Percentiles rank a stretch among this genome's conserved stretches.
Conservation (phyloP, 2,797 vertebrate species). For the Rachycentron canadum region DNA sequence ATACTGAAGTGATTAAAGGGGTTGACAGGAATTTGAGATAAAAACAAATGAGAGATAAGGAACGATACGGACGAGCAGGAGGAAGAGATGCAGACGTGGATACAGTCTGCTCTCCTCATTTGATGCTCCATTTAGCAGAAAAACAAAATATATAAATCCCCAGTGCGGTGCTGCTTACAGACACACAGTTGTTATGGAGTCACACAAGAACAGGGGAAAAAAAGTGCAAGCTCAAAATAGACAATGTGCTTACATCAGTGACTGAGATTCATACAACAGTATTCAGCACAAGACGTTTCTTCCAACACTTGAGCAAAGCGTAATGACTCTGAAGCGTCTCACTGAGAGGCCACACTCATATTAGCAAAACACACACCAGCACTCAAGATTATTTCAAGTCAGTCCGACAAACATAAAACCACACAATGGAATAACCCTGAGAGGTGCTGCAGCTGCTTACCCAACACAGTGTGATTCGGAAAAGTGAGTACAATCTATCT, state of each 20-base stretch:
- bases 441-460: constrained; percentile 26
- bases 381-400: constrained; percentile 11
- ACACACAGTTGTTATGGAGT: constrained; percentile 38
- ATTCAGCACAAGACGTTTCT: constrained; percentile 29
- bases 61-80: constrained; percentile 1
- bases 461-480: constrained; percentile 3
- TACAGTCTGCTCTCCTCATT: constrained; percentile 64
- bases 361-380: constrained; percentile 3
- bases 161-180: constrained; percentile 43
- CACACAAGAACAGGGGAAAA: constrained; percentile 19
- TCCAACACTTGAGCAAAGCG: neutral
- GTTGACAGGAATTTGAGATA: constrained; percentile 17
- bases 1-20: constrained; percentile 13
- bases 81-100: constrained; percentile 47
- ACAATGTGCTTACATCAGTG: constrained; percentile 27
- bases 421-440: neutral
- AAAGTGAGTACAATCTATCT: neutral
- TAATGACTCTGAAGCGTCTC: neutral
- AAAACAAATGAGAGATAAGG: constrained; percentile 29
- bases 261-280: constrained; percentile 10
- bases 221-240: constrained; percentile 48
- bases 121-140: constrained; percentile 82
- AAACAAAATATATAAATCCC: constrained; percentile 54
- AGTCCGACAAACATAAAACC: constrained; percentile 29
- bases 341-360: neutral